phyloP scores from a whole-genome alignment of 2,797 vertebrate genomes.

The Pangasius larnaudii region DNA sequence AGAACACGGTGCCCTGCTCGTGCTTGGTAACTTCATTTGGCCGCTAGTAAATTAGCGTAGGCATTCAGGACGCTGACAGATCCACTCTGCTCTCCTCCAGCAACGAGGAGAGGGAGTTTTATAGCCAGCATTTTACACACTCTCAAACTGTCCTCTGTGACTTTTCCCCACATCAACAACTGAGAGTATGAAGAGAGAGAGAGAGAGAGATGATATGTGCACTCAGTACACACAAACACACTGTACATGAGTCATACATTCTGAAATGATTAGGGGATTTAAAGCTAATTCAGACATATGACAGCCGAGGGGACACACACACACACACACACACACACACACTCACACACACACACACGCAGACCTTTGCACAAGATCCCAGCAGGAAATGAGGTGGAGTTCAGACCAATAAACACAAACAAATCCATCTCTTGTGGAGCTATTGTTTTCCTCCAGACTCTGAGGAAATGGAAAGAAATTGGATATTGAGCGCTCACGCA shows the following conservation, averaged over 20 bases:
- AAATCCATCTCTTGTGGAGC: constrained; percentile 59
- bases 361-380: constrained; percentile 25
- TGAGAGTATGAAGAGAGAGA: not conserved
- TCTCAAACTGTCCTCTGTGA: constrained; percentile 43
- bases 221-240: constrained; percentile 29
- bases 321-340: constrained; percentile 38
- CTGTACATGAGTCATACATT: constrained; percentile 17
- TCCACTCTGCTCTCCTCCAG: constrained; percentile 41
- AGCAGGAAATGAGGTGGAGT: constrained; percentile 55
- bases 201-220: not conserved
- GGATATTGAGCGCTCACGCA: constrained; percentile 66
- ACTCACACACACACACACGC: constrained; percentile 22
- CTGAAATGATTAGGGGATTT: constrained; percentile 40
- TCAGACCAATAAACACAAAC: constrained; percentile 56
- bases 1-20: not conserved
- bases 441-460: constrained; percentile 60
- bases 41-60: constrained; percentile 51
- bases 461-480: constrained; percentile 61
- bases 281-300: constrained; percentile 31
- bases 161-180: constrained; percentile 31
- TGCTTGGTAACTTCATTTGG: constrained; percentile 52
- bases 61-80: constrained; percentile 50
- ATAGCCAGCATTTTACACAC: constrained; percentile 41
- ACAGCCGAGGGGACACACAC: not conserved
- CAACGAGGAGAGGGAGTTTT: constrained; percentile 24